phyloP scores from a whole-genome alignment of 1,140 invertebrate genomes.

The Hylyphantes graminicola region DNA sequence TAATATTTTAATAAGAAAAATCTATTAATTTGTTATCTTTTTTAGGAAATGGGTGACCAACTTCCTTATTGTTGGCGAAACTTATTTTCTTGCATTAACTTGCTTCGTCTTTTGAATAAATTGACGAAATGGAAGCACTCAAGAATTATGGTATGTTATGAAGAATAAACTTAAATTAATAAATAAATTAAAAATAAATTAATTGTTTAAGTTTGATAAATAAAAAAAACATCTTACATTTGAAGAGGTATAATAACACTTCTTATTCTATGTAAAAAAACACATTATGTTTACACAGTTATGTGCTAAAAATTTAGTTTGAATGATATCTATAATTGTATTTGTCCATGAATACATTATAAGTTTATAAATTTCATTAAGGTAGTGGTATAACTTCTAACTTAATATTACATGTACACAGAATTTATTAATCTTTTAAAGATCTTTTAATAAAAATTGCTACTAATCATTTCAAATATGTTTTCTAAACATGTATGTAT shows the following conservation, averaged over 20 bases:
- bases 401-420: too few species aligned
- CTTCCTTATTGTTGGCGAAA: constrained; percentile 96
- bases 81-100: constrained; percentile 97
- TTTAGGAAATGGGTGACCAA: constrained; percentile 83
- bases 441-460: too few species aligned
- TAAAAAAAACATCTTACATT: background rate
- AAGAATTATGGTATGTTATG: constrained; percentile 85
- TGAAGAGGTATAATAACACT: background rate
- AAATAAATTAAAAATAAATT: too few species aligned
- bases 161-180: background rate
- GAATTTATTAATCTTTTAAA: too few species aligned
- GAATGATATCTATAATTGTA: background rate
- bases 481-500: background rate
- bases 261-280: background rate
- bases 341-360: too few species aligned
- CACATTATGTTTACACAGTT: background rate
- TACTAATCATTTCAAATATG: too few species aligned
- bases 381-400: too few species aligned
- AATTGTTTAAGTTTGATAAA: too few species aligned
- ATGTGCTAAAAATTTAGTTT: background rate
- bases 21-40: constrained; percentile 34
- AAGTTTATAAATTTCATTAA: too few species aligned
- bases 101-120: constrained; percentile 97
- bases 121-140: constrained; percentile 99
- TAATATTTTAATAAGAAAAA: background rate